Evolutionary conservation across 1,140 invertebrate genomes (phyloP).

Genomic region (Pseudachorutes palmiensis): DNA sequence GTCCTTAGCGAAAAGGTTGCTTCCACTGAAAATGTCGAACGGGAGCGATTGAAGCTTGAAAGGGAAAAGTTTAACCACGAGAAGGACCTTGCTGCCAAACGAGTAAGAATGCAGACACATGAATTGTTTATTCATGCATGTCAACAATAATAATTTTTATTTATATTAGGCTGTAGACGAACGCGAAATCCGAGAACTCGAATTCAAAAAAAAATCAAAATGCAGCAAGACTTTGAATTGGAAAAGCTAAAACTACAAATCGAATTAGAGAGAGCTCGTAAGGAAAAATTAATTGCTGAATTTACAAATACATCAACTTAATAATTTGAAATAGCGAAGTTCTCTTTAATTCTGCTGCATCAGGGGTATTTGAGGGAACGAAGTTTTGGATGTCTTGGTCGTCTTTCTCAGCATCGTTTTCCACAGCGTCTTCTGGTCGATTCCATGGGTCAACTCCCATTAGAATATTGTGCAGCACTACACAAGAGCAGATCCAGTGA

Average conservation of each 20-base stretch:
- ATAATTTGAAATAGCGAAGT: neutral
- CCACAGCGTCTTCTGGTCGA: neutral
- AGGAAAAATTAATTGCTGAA: neutral
- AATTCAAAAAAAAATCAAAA: neutral
- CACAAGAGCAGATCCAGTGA: neutral
- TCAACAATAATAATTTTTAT: neutral
- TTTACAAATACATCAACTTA: neutral
- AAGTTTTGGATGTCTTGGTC: neutral
- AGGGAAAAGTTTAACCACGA: neutral
- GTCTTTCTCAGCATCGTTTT: neutral
- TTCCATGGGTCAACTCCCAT: neutral
- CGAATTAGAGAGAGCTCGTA: neutral
- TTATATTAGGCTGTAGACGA: neutral
- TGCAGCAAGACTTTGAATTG: neutral
- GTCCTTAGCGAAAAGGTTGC: neutral
- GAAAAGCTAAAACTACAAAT: neutral
- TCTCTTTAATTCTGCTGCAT: neutral
- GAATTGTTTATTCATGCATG: no score
- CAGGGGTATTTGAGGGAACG: neutral
- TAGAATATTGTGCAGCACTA: slow-evolving; percentile 4
- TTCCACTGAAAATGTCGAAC: neutral
- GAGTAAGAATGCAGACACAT: neutral
- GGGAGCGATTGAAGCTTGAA: neutral
- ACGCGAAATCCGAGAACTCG: neutral
- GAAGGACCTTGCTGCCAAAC: neutral